Base-by-base conservation (phyloP, 2,888 invertebrate species). In the Tinea semifulvella region DNA sequence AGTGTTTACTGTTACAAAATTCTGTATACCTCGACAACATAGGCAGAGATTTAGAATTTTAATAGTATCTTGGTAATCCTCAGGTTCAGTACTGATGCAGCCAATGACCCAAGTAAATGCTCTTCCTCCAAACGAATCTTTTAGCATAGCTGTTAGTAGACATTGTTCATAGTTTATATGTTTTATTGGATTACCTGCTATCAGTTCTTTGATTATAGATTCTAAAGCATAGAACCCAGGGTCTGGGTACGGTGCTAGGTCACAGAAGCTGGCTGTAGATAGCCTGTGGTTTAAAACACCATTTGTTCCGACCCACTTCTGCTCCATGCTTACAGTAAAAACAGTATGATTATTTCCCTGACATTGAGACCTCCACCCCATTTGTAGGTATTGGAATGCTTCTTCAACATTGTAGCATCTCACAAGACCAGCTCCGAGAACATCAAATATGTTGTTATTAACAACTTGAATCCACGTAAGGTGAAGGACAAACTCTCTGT, bases 121-220 rank as follows among this genome's bases (percentile, higher is more conserved):
- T 56, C 89, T 82, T 0, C 90, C 90, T 8, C 90, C 90, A 68
- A 90, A 89, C 1, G 90, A 89, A 60, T 90, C 90, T 65, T 89
- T 83, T 1, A 89, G 63, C 64, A 89, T 80, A 2, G 88, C 88
- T 13, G 89, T 88, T 22, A 89, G 67, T 28, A 88, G 86, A 22
- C 88, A 88, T 56, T 88, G 86, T 51, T 86, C 85, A 63, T 86
- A 86, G 53, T 81, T 79, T 35, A 81, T 77, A 62, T 76, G 75
- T 53, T 77, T 79, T 2, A 79, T 73, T 53, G 79, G 79, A 54
- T 71, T 88, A 60, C 55, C 87, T 68, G 60, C 88, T 53, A 58
- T 76, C 56, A 70, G 69, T 50, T 80, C 79, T 51, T 79, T 85
- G 7, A 90, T 85, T 44, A 90, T 85, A 54, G 84, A 84, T 55